Percentiles rank a stretch among this genome's conserved stretches.
These are phyloP conservation scores for Pogona vitticeps DNA, from an alignment of 2,113 vertebrate species.

Conservation along the genomic window DNA sequence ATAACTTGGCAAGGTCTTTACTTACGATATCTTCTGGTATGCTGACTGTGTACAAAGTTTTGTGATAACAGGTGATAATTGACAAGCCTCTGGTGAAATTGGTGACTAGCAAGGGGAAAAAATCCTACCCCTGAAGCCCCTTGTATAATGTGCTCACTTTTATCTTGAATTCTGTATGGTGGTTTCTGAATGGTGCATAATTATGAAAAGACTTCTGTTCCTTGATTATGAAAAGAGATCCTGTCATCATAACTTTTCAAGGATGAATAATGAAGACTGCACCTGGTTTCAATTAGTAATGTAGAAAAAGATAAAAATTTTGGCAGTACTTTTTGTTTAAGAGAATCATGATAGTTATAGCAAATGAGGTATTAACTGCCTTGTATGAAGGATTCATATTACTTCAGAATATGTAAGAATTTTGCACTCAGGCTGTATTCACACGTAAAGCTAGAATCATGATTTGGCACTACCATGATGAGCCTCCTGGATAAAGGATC, in stretches of 20 bases:
- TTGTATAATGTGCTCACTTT: conserved; percentile 70
- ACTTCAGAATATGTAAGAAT: conserved; percentile 74
- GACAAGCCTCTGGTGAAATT: conserved; percentile 74
- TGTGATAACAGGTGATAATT: conserved; percentile 73
- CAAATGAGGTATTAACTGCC: conserved; percentile 80
- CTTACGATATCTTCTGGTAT: conserved; percentile 37
- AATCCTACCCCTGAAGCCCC: conserved; percentile 45
- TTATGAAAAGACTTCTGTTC: conserved; percentile 83
- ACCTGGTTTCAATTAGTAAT: conserved; percentile 82
- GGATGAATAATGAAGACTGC: conserved; percentile 82
- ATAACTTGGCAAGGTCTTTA: neutral
- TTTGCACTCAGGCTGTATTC: conserved; percentile 46
- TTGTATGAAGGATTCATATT: conserved; percentile 75
- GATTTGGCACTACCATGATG: neutral
- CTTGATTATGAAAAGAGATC: conserved; percentile 79
- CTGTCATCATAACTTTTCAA: conserved; percentile 83
- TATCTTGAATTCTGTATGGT: conserved; percentile 73
- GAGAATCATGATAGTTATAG: conserved; percentile 75
- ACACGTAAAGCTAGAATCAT: neutral
- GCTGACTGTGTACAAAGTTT: conserved; percentile 63
- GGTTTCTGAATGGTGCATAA: conserved; percentile 81
- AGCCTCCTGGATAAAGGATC: neutral
- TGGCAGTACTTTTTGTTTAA: conserved; percentile 79
- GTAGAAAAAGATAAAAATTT: conserved; percentile 65
- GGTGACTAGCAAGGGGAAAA: conserved; percentile 66